Evolutionary conservation across 2,113 vertebrate genomes (phyloP).

Genomic region (Protobothrops flavoviridis): DNA sequence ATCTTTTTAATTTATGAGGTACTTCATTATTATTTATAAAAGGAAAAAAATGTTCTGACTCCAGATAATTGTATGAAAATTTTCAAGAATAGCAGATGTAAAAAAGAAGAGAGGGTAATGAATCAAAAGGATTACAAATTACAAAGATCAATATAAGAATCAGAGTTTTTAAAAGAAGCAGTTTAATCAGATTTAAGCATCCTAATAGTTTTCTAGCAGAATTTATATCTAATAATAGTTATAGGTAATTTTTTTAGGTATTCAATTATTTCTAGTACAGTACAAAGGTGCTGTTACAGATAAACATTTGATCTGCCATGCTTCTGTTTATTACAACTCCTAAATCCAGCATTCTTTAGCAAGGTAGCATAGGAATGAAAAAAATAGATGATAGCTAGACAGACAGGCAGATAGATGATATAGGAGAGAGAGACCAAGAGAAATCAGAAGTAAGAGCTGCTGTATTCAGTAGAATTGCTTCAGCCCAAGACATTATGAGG

Average conservation of each 20-base stretch:
- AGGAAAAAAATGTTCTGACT: not conserved
- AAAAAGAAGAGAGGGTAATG: slow-evolving; percentile 14
- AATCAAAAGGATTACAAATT: not conserved
- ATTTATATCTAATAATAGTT: not conserved
- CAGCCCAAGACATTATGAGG: not conserved
- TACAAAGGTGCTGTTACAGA: not conserved
- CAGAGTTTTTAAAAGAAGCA: not conserved
- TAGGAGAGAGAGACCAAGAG: not conserved
- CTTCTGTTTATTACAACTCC: not conserved
- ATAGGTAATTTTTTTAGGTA: not conserved
- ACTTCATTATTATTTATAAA: not conserved
- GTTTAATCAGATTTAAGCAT: not conserved
- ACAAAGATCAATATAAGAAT: not conserved
- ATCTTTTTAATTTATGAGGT: slow-evolving; percentile 17
- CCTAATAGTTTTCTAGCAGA: not conserved
- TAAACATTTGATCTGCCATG: not conserved
- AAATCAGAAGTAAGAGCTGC: not conserved
- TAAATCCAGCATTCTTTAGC: not conserved
- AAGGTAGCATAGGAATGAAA: not conserved
- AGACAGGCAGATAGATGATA: not conserved
- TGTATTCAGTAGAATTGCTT: not conserved
- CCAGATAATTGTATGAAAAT: slow-evolving; percentile 4
- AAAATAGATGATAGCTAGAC: not conserved
- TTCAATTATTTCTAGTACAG: not conserved
- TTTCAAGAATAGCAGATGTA: not conserved